Evolutionary conservation across 2,113 vertebrate species (phyloP).

Genomic region (Sceloporus undulatus): DNA sequence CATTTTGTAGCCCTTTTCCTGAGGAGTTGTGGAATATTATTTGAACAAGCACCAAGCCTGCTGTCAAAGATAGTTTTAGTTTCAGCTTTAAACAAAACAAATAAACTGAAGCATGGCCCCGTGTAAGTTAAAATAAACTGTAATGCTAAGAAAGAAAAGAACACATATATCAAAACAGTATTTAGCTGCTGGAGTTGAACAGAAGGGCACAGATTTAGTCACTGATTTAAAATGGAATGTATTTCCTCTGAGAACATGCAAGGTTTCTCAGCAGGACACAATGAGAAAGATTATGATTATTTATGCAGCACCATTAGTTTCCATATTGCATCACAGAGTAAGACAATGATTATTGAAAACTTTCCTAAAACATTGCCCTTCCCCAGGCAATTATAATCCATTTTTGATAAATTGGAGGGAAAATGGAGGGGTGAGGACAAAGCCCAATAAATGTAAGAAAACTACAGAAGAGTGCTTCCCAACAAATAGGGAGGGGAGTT

Average conservation of each 20-base stretch:
- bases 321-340: background rate
- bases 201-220: slow-evolving; percentile 42
- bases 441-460: background rate
- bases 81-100: slow-evolving; percentile 48
- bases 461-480: background rate
- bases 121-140: slow-evolving; percentile 51
- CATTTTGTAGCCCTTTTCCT: slow-evolving; percentile 64
- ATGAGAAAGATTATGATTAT: background rate
- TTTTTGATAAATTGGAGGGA: background rate
- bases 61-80: slow-evolving; percentile 37
- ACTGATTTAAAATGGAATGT: slow-evolving; percentile 58
- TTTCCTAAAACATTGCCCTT: background rate
- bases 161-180: slow-evolving; percentile 42
- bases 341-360: background rate
- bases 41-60: slow-evolving; percentile 61
- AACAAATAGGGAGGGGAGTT: too few species aligned
- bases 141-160: slow-evolving; percentile 30
- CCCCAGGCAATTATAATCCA: background rate
- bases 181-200: slow-evolving; percentile 55
- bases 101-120: slow-evolving; percentile 33
- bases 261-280: slow-evolving; percentile 50
- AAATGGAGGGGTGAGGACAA: background rate
- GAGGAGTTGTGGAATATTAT: slow-evolving; percentile 62
- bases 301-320: background rate
- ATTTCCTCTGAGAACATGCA: slow-evolving; percentile 54